Evolutionary conservation across 2,113 vertebrate species (phyloP).

Genomic region (Camelus bactrianus): DNA sequence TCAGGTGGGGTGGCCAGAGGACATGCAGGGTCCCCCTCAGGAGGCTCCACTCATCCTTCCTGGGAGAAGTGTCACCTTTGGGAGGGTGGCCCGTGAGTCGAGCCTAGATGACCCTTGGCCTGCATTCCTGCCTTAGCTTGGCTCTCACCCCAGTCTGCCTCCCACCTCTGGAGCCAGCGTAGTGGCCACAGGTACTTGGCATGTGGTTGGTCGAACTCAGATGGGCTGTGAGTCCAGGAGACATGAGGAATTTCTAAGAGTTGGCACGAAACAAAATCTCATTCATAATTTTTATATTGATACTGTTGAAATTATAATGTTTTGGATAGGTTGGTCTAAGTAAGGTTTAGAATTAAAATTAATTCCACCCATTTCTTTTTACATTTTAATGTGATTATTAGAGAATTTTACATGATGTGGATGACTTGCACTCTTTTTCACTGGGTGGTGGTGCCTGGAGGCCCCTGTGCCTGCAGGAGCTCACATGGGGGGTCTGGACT

Average conservation of each 20-base stretch:
- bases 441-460: not conserved
- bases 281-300: too few relatives aligned
- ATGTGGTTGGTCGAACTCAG: not conserved
- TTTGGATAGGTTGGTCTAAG: not conserved
- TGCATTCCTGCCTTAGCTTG: not conserved
- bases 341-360: not conserved
- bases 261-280: too few relatives aligned
- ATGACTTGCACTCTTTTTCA: not conserved
- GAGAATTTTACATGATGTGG: accelerated
- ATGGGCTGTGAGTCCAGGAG: not conserved
- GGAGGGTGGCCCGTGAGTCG: not conserved
- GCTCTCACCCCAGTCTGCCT: not conserved
- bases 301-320: not conserved
- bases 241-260: accelerated
- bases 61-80: not conserved
- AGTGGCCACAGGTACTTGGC: not conserved
- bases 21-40: accelerated
- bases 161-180: accelerated
- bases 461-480: not conserved
- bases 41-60: not conserved
- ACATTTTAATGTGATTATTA: accelerated
- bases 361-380: too few relatives aligned
- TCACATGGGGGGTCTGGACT: accelerated
- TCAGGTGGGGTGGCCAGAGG: not conserved
- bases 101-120: not conserved